These are phyloP conservation scores for Drosophila pachea DNA, from an alignment of 1,140 invertebrate genomes.

Conservation along the genomic window DNA sequence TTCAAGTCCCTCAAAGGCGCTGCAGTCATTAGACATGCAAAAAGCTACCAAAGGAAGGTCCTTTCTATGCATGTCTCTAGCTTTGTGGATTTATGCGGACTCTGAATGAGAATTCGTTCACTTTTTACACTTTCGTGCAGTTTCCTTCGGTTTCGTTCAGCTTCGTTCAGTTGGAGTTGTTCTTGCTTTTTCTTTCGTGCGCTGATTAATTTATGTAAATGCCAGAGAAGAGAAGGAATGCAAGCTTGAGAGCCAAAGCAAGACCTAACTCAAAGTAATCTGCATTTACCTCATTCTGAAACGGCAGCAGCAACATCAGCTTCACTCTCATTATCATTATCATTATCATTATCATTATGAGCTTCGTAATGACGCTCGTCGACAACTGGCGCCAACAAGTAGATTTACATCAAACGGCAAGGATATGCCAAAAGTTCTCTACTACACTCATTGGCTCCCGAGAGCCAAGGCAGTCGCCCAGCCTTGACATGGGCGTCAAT, in stretches of 20 bases:
- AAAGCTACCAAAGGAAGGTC: slow-evolving; percentile 12
- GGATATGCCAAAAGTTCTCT: slow-evolving; percentile 20
- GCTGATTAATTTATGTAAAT: slow-evolving; percentile 59
- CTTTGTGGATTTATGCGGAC: slow-evolving; percentile 45
- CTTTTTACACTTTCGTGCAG: slow-evolving; percentile 5
- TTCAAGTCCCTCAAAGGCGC: slow-evolving; percentile 24
- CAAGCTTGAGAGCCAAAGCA: neutral
- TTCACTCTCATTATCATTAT: slow-evolving; percentile 34
- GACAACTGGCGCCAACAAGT: slow-evolving; percentile 62
- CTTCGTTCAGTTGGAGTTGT: slow-evolving; percentile 17
- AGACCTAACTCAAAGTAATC: slow-evolving; percentile 45
- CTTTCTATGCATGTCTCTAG: slow-evolving; percentile 5
- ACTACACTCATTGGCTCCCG: neutral
- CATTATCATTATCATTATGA: slow-evolving; percentile 51
- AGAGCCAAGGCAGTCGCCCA: neutral
- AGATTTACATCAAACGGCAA: slow-evolving; percentile 59
- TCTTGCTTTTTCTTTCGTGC: neutral
- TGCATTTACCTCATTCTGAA: slow-evolving; percentile 38
- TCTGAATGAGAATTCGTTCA: slow-evolving; percentile 5
- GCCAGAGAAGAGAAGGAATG: slow-evolving; percentile 12
- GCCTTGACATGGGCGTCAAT: neutral
- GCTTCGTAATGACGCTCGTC: slow-evolving; percentile 23
- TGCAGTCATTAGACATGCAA: slow-evolving; percentile 39
- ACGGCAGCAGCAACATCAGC: slow-evolving; percentile 12
- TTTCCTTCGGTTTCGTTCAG: neutral